phyloP scores from a whole-genome alignment of 2,797 vertebrate species.

The Percopsis omiscomaycus region DNA sequence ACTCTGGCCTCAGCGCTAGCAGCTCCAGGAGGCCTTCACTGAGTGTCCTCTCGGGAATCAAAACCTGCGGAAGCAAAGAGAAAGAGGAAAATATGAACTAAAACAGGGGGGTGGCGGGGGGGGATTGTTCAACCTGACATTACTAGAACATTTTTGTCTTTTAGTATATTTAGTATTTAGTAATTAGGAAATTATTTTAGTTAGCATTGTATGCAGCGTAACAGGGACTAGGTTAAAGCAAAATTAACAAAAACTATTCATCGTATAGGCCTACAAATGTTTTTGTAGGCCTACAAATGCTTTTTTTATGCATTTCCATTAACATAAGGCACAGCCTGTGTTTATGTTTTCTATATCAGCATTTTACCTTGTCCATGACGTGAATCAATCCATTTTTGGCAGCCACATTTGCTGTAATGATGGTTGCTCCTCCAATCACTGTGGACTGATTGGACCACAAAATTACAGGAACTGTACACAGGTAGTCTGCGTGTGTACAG shows the following conservation, averaged over 20 bases:
- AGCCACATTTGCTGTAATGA: slow-evolving; percentile 75
- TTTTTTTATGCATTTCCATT: too few species aligned
- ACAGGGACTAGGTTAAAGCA: neutral
- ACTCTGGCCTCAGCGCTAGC: slow-evolving; percentile 83
- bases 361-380: slow-evolving; percentile 83
- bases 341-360: neutral
- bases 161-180: too few species aligned
- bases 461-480: neutral
- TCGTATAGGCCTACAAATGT: neutral
- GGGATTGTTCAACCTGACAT: neutral
- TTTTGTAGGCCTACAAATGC: too few species aligned
- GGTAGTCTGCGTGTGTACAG: neutral
- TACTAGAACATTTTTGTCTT: too few species aligned
- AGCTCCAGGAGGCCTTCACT: slow-evolving; percentile 78
- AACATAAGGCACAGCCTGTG: neutral
- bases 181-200: too few species aligned
- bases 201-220: too few species aligned
- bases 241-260: neutral
- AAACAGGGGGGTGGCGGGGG: neutral
- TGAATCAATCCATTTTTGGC: slow-evolving; percentile 92
- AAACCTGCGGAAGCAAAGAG: slow-evolving; percentile 73
- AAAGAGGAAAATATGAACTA: neutral
- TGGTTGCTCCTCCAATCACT: slow-evolving; percentile 77
- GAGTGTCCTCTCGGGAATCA: slow-evolving; percentile 77
- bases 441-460: slow-evolving; percentile 70